Conservation (phyloP, 2,888 invertebrate genomes). For the Lottia gigantea region DNA sequence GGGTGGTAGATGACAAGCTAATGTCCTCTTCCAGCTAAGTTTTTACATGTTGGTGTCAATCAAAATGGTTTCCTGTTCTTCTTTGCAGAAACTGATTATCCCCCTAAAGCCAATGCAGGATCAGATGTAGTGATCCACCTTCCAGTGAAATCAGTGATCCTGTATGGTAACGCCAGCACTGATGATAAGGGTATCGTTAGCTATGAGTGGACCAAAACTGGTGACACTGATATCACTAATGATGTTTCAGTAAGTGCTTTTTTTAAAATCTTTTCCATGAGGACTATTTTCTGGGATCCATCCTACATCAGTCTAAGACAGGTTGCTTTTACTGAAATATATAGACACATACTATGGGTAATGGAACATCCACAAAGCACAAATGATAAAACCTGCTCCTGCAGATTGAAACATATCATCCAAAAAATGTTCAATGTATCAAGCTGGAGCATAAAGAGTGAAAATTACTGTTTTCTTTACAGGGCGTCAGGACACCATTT, state of each 20-base stretch:
- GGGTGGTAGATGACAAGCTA: neutral
- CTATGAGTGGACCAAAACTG: slow-evolving; percentile 93
- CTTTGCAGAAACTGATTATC: slow-evolving; percentile 83
- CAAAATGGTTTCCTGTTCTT: slow-evolving; percentile 11
- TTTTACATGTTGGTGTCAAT: neutral
- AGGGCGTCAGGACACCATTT: slow-evolving; percentile 91
- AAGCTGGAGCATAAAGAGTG: too few relatives aligned
- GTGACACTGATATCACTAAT: slow-evolving; percentile 87
- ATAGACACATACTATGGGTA: too few relatives aligned
- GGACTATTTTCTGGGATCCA: too few relatives aligned
- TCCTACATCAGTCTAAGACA: too few relatives aligned
- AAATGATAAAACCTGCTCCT: too few relatives aligned
- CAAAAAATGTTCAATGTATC: too few relatives aligned
- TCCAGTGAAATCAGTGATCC: slow-evolving; percentile 84
- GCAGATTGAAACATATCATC: too few relatives aligned
- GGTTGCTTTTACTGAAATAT: too few relatives aligned
- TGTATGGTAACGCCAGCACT: slow-evolving; percentile 90
- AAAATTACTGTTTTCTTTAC: slow-evolving; percentile 11
- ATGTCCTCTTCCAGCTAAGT: neutral
- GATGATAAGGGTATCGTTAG: slow-evolving; percentile 93
- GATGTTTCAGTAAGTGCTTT: slow-evolving; percentile 79
- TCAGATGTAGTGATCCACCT: slow-evolving; percentile 88
- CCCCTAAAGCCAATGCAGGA: slow-evolving; percentile 95
- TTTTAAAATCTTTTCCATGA: too few relatives aligned
- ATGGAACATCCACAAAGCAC: too few relatives aligned